Evolutionary conservation across 2,113 vertebrate genomes (phyloP), one percentile per base, ranked within the genome.

Genomic region (Corythoichthys haematopterus): DNA sequence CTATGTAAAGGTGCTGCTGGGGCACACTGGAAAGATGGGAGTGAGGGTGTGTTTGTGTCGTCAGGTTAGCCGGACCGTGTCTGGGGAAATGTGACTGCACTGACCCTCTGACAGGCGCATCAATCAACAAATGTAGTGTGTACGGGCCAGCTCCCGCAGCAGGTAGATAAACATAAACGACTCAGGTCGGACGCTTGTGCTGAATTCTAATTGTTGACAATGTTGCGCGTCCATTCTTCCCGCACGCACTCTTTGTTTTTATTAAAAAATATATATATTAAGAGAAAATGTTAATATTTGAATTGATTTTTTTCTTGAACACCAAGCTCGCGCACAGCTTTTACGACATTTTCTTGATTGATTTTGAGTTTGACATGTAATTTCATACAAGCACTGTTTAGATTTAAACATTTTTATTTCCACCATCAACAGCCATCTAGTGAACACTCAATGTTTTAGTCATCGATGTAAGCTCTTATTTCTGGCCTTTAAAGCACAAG

Each of bases 81-180:
- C 84, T 77, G 71, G 69, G 79, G 76, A 87, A 85, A 81, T 86
- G 83, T 82, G 83, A 76, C 73, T 84, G 61, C 64, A 62, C 70
- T 77, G 77, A 78, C 78, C 76, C 69, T 48, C 33, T 73, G 84
- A 83, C 77, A 83, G 76, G 68, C 64, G 63, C 81, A 87, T 89
- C 78, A 74, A 88, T 87, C 86, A 84, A 77, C 81, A 79, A 63
- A 64, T 62, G 64, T 60, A 36, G 67, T 68, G 62, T 33, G 16
- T 38, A 20, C 52, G 50, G 40, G 65, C 52, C 36, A 15, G 47
- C 47, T 50, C 47, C 47, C 47, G n/a, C 64, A 33, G 64, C 15
- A 68, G 60, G 8, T 48, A 28, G 65, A 74, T 43, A 46, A 60
- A 69, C 58, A 20, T n/a, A 20, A 43, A 60, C 37, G 37, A 40